A percentile compares a stretch with the other conserved stretches of the same genome.
phyloP scores from a whole-genome alignment of 2,797 vertebrate genomes.

The Argya squamiceps region DNA sequence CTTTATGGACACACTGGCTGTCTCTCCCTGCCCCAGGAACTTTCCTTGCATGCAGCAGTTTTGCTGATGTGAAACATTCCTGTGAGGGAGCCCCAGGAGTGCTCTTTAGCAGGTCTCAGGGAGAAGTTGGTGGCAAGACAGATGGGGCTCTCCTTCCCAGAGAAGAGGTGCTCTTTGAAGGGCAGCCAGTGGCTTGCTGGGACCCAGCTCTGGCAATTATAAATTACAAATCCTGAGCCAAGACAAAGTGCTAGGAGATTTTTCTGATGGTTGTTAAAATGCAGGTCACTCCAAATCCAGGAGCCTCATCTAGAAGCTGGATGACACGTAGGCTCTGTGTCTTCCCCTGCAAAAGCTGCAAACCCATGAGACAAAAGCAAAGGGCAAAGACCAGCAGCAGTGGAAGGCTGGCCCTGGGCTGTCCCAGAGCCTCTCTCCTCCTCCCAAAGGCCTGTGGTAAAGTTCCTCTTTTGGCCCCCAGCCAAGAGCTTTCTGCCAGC shows the following conservation, averaged over 20 bases:
- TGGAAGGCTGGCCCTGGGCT: not conserved
- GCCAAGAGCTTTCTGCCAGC: not conserved
- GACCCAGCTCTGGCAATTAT: not conserved
- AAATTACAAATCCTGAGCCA: not conserved
- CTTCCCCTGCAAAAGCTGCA: not conserved
- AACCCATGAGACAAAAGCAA: not conserved
- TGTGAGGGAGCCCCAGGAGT: not conserved
- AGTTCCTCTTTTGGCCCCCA: not conserved
- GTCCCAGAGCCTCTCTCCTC: not conserved
- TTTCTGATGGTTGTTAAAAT: not conserved
- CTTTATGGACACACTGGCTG: not conserved
- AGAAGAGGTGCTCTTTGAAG: not conserved
- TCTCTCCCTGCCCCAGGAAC: not conserved
- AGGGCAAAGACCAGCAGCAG: rapidly evolving
- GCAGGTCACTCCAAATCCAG: not conserved
- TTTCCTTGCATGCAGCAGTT: not conserved
- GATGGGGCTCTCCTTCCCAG: not conserved
- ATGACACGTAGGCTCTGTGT: rapidly evolving
- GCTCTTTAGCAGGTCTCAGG: not conserved
- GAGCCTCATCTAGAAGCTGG: not conserved
- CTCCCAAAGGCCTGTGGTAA: not conserved
- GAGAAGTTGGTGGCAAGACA: not conserved
- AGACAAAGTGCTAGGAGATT: not conserved
- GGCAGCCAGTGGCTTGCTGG: not conserved
- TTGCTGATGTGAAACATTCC: not conserved